Evolutionary conservation across 2,113 vertebrate genomes (phyloP), one percentile per base, ranked within the genome.

Genomic region (Bettongia penicillata): DNA sequence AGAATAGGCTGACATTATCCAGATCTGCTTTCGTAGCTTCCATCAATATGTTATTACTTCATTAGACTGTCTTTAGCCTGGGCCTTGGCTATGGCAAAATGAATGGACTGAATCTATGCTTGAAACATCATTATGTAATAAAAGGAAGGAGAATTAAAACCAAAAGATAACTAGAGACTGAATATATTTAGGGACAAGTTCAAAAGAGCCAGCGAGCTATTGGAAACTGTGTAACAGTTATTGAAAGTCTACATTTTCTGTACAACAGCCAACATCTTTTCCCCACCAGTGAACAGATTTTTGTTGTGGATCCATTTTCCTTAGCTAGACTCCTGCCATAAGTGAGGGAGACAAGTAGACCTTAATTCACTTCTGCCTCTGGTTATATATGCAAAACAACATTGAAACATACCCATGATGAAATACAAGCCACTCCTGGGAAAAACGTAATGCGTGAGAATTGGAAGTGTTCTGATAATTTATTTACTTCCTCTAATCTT

Each of bases 11-110:
- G 37, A 89, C 26, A 49, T 49, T 90, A 37, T 31, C 31, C 68
- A 84, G 68, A 84, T 84, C n/a, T 84, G 51, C 28, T 94, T 95
- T 48, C 91, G 55, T 57, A n/a, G 25, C 91, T 48, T 77, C 90
- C 92, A 3, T 37, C 31, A 52, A 53, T 92, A 9, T 57, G 10
- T 43, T 93, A 77, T 9, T 68, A 95, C 77, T 94, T 94, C 26
- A 92, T 57, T 49, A 91, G 89, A 43, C n/a, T 14, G 51, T 84
- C 91, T 95, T 47, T 8, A 92, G 53, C 11, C n/a, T 96, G 53
- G 51, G 43, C 11, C 43, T 93, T 51, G 91, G 16, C 77, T 90
- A 52, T 84, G 48, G 53, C 11, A 93, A 90, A 94, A 92, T 43
- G n/a, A 24, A 90, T 43, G 26, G 28, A 55, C 52, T 95, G 53